Evolutionary conservation across 2,888 invertebrate genomes (phyloP).

Genomic region (Drosophila anceps): DNA sequence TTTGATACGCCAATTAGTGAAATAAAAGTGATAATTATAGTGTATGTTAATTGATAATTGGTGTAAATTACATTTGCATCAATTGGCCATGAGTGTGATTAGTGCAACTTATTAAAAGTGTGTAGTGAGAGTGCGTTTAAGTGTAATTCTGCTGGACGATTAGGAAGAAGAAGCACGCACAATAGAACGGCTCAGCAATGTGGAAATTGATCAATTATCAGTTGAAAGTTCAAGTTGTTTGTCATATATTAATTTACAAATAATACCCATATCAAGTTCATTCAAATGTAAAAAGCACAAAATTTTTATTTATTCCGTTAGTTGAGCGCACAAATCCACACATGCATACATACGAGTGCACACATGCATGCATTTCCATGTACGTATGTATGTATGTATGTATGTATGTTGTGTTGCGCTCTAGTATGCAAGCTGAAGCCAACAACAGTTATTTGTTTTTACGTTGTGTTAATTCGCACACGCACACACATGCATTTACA

Average conservation of each 20-base stretch:
- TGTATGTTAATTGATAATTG: neutral
- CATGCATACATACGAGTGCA: neutral
- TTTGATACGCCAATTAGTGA: neutral
- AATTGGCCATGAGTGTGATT: neutral
- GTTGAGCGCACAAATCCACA: neutral
- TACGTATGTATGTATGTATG: too few species aligned
- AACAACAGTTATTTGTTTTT: conserved; percentile 4
- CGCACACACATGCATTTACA: neutral
- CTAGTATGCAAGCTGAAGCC: neutral
- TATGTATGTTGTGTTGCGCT: neutral
- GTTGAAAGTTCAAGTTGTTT: neutral
- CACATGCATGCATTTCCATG: neutral
- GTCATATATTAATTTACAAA: neutral
- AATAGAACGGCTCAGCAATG: neutral
- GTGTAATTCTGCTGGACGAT: neutral
- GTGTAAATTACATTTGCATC: neutral
- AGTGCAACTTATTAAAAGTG: neutral
- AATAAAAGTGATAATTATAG: neutral
- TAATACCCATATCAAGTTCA: neutral
- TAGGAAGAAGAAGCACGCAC: neutral
- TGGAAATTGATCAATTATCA: neutral
- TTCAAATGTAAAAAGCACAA: too few species aligned
- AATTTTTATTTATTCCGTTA: neutral
- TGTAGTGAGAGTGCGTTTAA: too few species aligned
- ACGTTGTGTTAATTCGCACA: neutral